Evolutionary conservation across 2,888 invertebrate genomes (phyloP).

Genomic region (Acleris cristana): DNA sequence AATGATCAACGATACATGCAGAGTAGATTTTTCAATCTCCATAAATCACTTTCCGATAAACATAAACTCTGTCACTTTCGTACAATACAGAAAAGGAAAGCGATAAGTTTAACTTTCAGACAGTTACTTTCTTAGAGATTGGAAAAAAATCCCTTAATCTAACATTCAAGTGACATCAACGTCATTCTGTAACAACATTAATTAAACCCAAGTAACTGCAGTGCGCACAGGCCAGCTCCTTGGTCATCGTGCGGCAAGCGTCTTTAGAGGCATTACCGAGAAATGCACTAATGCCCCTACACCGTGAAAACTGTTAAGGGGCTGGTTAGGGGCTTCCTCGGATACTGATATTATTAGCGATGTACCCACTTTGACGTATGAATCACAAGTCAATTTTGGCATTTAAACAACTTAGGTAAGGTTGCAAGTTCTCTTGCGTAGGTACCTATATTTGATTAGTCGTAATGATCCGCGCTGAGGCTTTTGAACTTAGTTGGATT

Average conservation of each 20-base stretch:
- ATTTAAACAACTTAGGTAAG: slow-evolving; percentile 1
- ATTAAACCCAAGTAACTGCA: slow-evolving; percentile 2
- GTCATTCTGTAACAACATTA: background rate
- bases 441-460: background rate
- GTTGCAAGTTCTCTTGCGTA: background rate
- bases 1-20: too few species aligned
- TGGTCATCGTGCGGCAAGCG: slow-evolving; percentile 76
- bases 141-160: too few species aligned
- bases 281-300: slow-evolving; percentile 82
- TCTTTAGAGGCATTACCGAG: slow-evolving; percentile 80
- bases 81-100: too few species aligned
- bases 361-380: slow-evolving; percentile 29
- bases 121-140: too few species aligned
- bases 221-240: slow-evolving; percentile 48
- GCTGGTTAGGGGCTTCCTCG: slow-evolving; percentile 82
- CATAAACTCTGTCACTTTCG: too few species aligned
- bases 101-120: too few species aligned
- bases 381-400: background rate
- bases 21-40: too few species aligned
- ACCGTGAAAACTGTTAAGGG: slow-evolving; percentile 83
- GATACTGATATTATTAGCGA: slow-evolving; percentile 81
- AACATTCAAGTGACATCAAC: too few species aligned
- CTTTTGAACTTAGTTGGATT: background rate
- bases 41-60: too few species aligned
- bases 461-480: background rate